Base-by-base conservation (phyloP, 2,888 invertebrate species). In the Caenorhabditis sp. region DNA sequence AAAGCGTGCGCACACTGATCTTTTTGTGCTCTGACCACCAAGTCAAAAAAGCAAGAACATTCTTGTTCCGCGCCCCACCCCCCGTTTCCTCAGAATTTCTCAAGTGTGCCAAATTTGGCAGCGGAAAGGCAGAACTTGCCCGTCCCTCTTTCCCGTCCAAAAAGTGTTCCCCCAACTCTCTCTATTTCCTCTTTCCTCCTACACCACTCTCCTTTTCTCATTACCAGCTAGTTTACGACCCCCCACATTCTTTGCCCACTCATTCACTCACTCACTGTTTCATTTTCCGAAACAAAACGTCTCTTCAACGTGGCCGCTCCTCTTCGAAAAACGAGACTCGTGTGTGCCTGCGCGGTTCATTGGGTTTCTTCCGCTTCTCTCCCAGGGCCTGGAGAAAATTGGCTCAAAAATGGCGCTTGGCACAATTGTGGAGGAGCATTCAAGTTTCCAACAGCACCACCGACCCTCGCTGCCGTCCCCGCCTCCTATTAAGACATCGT, bases 381-480 rank as follows among this genome's bases (percentile, higher is more conserved):
- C 35, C 43, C 43, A 43, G 27, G n/a, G 17, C 9, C 26, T 26
- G 32, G 22, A 43, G 52, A 68, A 74, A 62, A 65, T 66, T 65
- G 74, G 48, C 61, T 74, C 56, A 59, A 76, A 72, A 75, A 79
- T 75, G 75, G 75, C 79, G 26, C 74, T 79, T 43, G 79, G 79
- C 55, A 79, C 79, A 71, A 79, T 79, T 71, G 71, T 66, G 32
- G 79, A 79, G 45, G 79, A 79, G 75, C 73, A 77, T 62, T 53
- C 48, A 15, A 56, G 46, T 66, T 70, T 75, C 39, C 68, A n/a
- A n/a, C n/a, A n/a, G n/a, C n/a, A 75, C 56, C 58, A 53, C 32
- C 56, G 43, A 63, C 70, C 39, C 35, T 41, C 35, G 52, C 53
- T 61, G 46, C n/a, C 58, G 46, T 27, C 55, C 15, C 48, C 46